These are phyloP conservation scores for Brachypodius melanocephalos DNA, from an alignment of 2,113 vertebrate species.

Conservation along the genomic window DNA sequence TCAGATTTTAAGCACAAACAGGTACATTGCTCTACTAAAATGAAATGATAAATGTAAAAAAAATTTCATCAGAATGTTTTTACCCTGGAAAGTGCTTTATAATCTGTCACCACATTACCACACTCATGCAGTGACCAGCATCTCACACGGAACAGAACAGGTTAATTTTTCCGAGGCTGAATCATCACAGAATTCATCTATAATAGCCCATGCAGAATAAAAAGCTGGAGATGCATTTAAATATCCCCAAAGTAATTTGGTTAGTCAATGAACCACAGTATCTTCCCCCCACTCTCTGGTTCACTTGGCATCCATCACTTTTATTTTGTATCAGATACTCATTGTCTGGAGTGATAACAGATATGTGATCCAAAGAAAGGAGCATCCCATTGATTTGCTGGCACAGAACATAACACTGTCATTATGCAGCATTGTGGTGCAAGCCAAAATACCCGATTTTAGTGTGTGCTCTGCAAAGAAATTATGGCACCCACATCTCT, in stretches of 20 bases:
- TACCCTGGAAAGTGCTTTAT: neutral
- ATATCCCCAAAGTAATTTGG: conserved; percentile 70
- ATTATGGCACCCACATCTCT: neutral
- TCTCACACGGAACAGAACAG: neutral
- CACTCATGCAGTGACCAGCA: neutral
- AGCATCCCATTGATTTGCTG: conserved; percentile 51
- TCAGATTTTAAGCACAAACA: neutral
- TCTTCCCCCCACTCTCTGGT: conserved; percentile 54
- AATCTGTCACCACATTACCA: neutral
- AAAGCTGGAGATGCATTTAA: conserved; percentile 66
- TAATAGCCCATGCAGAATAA: conserved; percentile 56
- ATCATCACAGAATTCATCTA: conserved; percentile 54
- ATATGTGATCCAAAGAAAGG: conserved; percentile 50
- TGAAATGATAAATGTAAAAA: neutral
- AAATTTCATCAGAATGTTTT: neutral
- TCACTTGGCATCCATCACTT: conserved; percentile 68
- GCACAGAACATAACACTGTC: conserved; percentile 27
- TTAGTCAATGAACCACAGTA: conserved; percentile 68
- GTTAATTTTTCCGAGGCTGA: conserved; percentile 52
- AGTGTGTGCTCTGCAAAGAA: conserved; percentile 31
- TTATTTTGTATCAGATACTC: conserved; percentile 73
- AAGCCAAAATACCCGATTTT: conserved; percentile 35
- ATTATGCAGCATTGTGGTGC: neutral
- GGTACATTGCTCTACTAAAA: neutral
- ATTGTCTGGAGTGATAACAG: conserved; percentile 63